These are phyloP conservation scores for Drosophila affinis DNA, from an alignment of 2,888 invertebrate genomes.

Conservation along the genomic window DNA sequence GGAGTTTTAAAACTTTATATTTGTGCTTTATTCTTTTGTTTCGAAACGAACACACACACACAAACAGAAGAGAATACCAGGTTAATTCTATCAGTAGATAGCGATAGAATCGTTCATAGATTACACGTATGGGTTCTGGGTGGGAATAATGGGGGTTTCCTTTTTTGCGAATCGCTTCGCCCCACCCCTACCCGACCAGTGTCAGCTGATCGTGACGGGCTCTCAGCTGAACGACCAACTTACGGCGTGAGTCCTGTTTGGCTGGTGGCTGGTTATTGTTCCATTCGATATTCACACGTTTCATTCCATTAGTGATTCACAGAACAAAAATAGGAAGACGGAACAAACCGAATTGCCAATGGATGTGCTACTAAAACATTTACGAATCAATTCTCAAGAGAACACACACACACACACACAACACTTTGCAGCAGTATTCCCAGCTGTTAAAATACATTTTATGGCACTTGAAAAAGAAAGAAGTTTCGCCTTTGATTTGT, in stretches of 20 bases:
- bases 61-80: not conserved
- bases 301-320: not conserved
- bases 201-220: conserved; percentile 6
- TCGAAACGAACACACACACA: conserved; percentile 21
- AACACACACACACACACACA: too few relatives aligned
- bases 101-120: conserved; percentile 16
- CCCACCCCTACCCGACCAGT: not conserved
- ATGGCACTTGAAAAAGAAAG: too few relatives aligned
- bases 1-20: conserved; percentile 32
- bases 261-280: not conserved
- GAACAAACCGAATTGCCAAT: too few relatives aligned
- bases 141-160: too few relatives aligned
- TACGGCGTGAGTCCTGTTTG: not conserved
- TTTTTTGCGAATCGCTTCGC: too few relatives aligned
- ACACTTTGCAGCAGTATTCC: too few relatives aligned
- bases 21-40: conserved; percentile 23
- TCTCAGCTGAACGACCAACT: not conserved
- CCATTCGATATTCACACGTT: not conserved
- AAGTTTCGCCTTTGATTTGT: too few relatives aligned
- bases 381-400: too few relatives aligned
- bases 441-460: too few relatives aligned
- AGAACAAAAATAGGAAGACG: not conserved
- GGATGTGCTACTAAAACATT: too few relatives aligned
- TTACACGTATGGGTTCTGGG: conserved; percentile 5
- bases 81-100: conserved; percentile 31